These are phyloP conservation scores for Eulimnadia texana DNA, from an alignment of 1,140 invertebrate genomes.

Conservation along the genomic window DNA sequence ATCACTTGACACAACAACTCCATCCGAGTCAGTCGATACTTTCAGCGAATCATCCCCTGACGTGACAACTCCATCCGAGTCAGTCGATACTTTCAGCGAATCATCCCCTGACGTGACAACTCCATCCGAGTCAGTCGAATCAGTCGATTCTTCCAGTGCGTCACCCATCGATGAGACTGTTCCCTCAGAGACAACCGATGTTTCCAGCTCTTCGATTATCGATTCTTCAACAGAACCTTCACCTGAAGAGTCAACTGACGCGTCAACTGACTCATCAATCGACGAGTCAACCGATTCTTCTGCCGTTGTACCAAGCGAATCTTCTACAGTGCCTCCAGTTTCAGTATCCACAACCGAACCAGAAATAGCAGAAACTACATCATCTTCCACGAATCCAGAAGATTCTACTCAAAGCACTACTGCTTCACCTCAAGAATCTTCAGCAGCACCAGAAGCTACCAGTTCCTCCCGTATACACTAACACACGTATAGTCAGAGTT, in stretches of 20 bases:
- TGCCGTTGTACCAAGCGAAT: neutral
- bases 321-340: neutral
- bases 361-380: neutral
- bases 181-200: too few species aligned
- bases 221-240: neutral
- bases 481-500: neutral
- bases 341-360: neutral
- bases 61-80: too few species aligned
- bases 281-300: neutral
- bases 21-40: too few species aligned
- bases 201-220: neutral
- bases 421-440: neutral
- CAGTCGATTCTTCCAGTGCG: too few species aligned
- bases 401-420: neutral
- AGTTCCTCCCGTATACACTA: constrained; percentile 7
- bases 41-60: too few species aligned
- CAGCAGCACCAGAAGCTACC: constrained; percentile 1
- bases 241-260: constrained; percentile 6
- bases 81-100: too few species aligned
- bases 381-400: neutral
- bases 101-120: too few species aligned
- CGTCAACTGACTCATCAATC: neutral
- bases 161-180: too few species aligned
- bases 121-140: too few species aligned
- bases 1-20: too few species aligned